phyloP scores from a whole-genome alignment of 2,797 vertebrate genomes.

The Rallus crepitans region DNA sequence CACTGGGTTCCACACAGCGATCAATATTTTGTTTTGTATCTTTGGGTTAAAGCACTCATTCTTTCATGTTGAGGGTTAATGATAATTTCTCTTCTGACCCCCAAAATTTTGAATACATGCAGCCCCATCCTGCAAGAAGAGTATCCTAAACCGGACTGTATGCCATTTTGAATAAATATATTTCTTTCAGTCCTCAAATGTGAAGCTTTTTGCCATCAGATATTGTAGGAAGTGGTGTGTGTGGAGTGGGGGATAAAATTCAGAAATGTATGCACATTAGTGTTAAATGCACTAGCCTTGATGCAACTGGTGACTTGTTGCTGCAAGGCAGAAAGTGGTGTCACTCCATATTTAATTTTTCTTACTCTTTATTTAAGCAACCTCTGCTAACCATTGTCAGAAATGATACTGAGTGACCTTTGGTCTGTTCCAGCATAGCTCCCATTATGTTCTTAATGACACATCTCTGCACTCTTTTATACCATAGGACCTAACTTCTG shows the following conservation, averaged over 20 bases:
- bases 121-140: background rate
- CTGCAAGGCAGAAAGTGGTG: background rate
- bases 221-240: background rate
- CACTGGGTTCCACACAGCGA: background rate
- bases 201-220: background rate
- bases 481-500: background rate
- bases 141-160: background rate
- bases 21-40: background rate
- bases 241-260: no score
- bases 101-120: background rate
- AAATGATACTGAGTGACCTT: background rate
- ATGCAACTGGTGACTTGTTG: background rate
- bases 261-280: background rate
- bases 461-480: background rate
- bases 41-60: background rate
- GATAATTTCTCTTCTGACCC: background rate
- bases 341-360: background rate
- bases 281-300: background rate
- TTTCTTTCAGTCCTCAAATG: background rate
- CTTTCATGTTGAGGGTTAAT: background rate
- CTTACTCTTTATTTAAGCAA: background rate
- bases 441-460: background rate
- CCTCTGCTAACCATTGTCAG: background rate
- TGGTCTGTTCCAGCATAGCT: background rate
- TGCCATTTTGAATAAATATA: background rate